Evolutionary conservation across 2,113 vertebrate genomes (phyloP), one percentile per base, ranked within the genome.

Genomic region (Oreotrochilus melanogaster): DNA sequence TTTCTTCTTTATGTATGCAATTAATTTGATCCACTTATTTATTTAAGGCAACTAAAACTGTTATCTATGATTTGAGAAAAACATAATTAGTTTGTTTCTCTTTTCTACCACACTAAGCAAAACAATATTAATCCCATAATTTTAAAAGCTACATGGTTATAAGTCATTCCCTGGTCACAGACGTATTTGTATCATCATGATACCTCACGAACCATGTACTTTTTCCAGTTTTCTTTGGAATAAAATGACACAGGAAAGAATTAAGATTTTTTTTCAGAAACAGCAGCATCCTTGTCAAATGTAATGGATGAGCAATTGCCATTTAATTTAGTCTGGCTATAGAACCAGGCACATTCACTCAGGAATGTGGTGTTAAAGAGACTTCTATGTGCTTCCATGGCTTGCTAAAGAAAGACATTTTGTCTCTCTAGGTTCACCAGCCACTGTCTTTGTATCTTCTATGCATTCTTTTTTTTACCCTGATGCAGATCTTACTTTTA

Each of bases 311-410:
- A 82, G 31, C 33, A 69, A 60, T 33, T 67, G 39, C 17, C 33
- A 69, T 61, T 92, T 92, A 16, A 74, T 93, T 95, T 64, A 78
- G 37, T 81, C 61, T 78, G 78, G 43, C 78, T 90, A 15, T 60
- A 21, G 21, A 80, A 79, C 28, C 1, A 14, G 37, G 50, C 67
- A 73, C 6, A 70, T 54, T 76, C 57, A 50, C 30, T 93, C 17
- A 85, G 74, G 89, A 91, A 88, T 88, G 81, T 67, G 45, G 28
- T 27, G 58, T 65, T 94, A 53, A 88, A 91, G 56, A 82, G 51
- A 83, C 24, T 65, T 89, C 31, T 80, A 71, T 60, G 56, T 54
- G 14, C 28, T 92, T 88, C 66, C 14, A n/a, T 60, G 14, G 53
- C 78, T 66, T 62, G 5, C 33, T 86, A 90, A 86, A 95, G 57